Evolutionary conservation across 1,140 invertebrate species (phyloP), one percentile per base, ranked within the genome.

Genomic region (Micrasema minimum): DNA sequence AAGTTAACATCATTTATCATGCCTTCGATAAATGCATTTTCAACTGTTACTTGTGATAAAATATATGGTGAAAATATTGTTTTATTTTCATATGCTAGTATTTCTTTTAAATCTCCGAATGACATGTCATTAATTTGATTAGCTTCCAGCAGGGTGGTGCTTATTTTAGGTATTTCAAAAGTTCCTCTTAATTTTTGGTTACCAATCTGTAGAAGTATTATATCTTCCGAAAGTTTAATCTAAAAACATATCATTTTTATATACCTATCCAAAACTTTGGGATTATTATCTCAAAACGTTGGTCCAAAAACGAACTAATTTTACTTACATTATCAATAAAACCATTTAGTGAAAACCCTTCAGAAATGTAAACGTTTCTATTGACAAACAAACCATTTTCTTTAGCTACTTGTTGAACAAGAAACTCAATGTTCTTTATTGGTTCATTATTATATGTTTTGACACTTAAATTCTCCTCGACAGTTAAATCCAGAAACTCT

Each of bases 1-100:
- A 82, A 68, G 53, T 78, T 76, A 2, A 80, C 67, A 26, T 74
- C 71, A 53, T 83, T 82, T 6, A 83, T 64, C 7, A 72, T 72
- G n/a, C 77, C 78, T n/a, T 71, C 76, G 4, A 75, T 50, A 43
- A 72, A 65, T 16, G 53, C 35, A 61, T 72, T 46, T 20, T 72
- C 69, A 10, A 62, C 53, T 16, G 59, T 61, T 50, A 72, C 5
- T 59, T 72, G 51, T 7, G 18, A 26, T 43, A 75, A 48, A 14
- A 35, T 26, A 9, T 46, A 38, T 2, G 55, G 18, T 2, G 53
- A 62, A 12, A 31, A 12, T 26, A 55, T 41, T 31, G 67, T 72
- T 70, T 67, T 75, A 62, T 75, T 75, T 75, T 72, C 70, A 64
- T 68, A 66, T 12, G 41, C 64, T 16, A 75, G 14, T 11, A 57